Conservation (phyloP, 2,888 invertebrate genomes). For the Amiota mariae region DNA sequence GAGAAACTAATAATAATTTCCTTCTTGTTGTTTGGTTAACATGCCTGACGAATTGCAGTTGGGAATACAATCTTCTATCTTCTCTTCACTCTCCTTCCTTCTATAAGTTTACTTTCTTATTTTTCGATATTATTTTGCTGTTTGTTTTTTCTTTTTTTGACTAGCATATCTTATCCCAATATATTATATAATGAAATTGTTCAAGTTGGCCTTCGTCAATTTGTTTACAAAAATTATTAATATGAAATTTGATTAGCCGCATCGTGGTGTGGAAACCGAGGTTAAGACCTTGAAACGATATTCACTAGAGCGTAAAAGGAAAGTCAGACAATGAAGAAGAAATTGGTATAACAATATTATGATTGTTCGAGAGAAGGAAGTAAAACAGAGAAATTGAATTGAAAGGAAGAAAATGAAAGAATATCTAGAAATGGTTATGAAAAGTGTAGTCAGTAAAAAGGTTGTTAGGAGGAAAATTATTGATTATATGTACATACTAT, state of each 20-base stretch:
- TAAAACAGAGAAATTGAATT: neutral
- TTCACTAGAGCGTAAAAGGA: too few species aligned
- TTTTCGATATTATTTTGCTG: neutral
- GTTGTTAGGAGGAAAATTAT: too few species aligned
- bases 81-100: neutral
- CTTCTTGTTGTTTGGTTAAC: slow-evolving; percentile 33
- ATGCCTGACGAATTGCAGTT: neutral
- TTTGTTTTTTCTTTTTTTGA: neutral
- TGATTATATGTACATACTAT: too few species aligned
- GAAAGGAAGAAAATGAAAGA: neutral
- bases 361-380: too few species aligned
- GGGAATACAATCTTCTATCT: slow-evolving; percentile 17
- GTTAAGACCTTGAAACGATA: too few species aligned
- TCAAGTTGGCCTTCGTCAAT: slow-evolving; percentile 13
- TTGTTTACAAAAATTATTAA: slow-evolving; percentile 22
- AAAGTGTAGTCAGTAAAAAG: neutral
- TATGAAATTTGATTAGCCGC: slow-evolving; percentile 15
- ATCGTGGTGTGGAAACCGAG: too few species aligned
- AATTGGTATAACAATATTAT: too few species aligned
- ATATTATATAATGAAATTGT: slow-evolving; percentile 12
- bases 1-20: slow-evolving; percentile 65
- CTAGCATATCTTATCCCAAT: neutral
- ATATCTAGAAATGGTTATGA: neutral
- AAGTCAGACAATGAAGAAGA: too few species aligned
- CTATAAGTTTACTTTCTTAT: neutral